Evolutionary conservation across 2,888 invertebrate species (phyloP), one percentile per base, ranked within the genome.

Genomic region (Conistra vaccinii): DNA sequence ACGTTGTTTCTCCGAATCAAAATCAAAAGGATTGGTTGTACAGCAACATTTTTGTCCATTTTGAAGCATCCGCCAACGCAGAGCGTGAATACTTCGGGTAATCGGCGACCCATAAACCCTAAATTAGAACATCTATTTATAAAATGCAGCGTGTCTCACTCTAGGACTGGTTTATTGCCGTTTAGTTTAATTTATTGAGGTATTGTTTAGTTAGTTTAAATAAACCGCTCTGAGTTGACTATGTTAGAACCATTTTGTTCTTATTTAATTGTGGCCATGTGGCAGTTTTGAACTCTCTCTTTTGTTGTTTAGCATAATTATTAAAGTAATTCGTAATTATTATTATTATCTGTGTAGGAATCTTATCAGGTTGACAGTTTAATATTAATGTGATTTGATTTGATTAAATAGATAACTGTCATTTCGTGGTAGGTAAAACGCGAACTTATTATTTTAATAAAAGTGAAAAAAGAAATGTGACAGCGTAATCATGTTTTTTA

Each of bases 61-160:
- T 74, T 70, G 61, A 77, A 70, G 55, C 71, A 77, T 81, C 66
- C 81, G 71, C 79, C 84, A 79, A 71, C 80, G 80, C 77, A 83
- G 76, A 69, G 85, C 62, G 67, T 77, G 70, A 86, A 84, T 77
- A 78, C 81, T 82, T 84, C 32, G 78, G 65, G 81, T 84, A 88
- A 89, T 89, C 87, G 82, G 78, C 87, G 86, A 90, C 85, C 87
- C 87, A 88, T 89, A 88, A 89, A 87, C 57, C 79, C 75, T 76
- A 87, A 89, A 88, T 89, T 89, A 87, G 89, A 83, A 62, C 85
- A 62, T 80, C 90, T 90, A 90, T 89, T 88, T 87, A 85, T 90
- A 89, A 85, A 85, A 86, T 80, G 85, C 86, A 85, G 73, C 84
- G 74, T 82, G 76, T 87, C 85, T 83, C 85, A 80, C 82, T 84